Evolutionary conservation across 1,140 invertebrate species (phyloP).

Genomic region (Drosophila orosa): DNA sequence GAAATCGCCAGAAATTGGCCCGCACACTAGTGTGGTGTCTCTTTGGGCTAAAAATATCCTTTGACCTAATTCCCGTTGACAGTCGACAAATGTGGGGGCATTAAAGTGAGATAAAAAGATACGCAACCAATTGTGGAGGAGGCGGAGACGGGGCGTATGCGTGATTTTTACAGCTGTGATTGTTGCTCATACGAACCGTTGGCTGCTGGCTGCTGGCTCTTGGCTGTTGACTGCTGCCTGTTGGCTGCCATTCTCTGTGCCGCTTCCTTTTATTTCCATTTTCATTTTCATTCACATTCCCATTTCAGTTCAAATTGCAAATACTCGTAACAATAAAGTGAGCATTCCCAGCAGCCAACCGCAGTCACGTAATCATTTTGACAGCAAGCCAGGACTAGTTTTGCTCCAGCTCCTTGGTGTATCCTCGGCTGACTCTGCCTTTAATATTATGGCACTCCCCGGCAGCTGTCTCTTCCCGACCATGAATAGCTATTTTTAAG

Average conservation of each 20-base stretch:
- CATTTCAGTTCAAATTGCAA: conserved; percentile 61
- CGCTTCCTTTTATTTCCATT: conserved; percentile 10
- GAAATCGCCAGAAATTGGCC: conserved; percentile 31
- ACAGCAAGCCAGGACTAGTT: conserved; percentile 37
- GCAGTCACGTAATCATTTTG: conserved; percentile 68
- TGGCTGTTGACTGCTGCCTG: background rate
- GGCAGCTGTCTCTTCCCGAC: conserved; percentile 19
- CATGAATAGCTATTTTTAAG: conserved; percentile 54
- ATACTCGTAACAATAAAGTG: conserved; percentile 61
- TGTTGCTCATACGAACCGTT: conserved; percentile 64
- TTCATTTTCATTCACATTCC: conserved; percentile 7
- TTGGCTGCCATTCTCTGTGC: background rate
- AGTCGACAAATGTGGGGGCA: conserved; percentile 70
- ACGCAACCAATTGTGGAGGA: conserved; percentile 35
- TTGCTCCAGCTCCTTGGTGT: background rate
- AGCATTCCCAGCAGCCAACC: conserved; percentile 36
- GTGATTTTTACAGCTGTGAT: conserved; percentile 66
- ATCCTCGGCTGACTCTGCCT: conserved; percentile 2
- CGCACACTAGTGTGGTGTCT: conserved; percentile 13
- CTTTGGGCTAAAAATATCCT: conserved; percentile 68
- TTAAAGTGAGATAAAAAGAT: conserved; percentile 49
- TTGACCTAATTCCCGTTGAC: conserved; percentile 78
- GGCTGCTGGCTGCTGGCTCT: conserved; percentile 8
- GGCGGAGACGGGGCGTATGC: conserved; percentile 54
- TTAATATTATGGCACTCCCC: conserved; percentile 21